These are phyloP conservation scores for Oenanthe oenanthe DNA, from an alignment of 2,113 vertebrate genomes.

Conservation along the genomic window DNA sequence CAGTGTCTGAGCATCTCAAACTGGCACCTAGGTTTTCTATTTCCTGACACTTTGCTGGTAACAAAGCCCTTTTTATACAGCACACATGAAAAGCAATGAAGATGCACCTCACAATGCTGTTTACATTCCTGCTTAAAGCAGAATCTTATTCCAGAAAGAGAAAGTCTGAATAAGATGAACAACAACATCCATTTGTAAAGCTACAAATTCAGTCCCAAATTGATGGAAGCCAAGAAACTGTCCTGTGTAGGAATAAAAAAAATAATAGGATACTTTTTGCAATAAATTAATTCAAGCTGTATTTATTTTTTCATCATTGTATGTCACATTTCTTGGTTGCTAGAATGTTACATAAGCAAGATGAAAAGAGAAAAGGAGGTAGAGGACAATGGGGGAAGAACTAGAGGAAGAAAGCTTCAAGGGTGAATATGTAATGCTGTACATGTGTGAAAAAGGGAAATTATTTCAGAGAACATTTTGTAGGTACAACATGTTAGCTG, in stretches of 20 bases:
- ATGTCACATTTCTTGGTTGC: neutral
- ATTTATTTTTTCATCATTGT: neutral
- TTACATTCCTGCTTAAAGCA: neutral
- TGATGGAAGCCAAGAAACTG: neutral
- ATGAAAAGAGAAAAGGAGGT: neutral
- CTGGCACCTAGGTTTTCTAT: neutral
- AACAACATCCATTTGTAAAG: neutral
- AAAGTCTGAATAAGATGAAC: neutral
- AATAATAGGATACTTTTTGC: fast-evolving
- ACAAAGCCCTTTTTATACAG: neutral
- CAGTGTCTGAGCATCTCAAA: neutral
- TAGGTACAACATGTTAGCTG: neutral
- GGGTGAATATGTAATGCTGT: neutral
- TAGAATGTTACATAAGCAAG: neutral
- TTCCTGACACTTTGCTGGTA: neutral
- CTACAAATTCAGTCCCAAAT: neutral
- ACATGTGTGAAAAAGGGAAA: neutral
- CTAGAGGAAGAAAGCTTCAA: neutral
- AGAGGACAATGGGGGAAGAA: neutral
- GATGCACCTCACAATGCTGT: fast-evolving
- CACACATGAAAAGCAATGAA: neutral
- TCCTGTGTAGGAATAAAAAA: neutral
- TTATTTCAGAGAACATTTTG: neutral
- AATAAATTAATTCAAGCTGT: neutral
- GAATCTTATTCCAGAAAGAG: neutral